Evolutionary conservation across 2,113 vertebrate species (phyloP), one percentile per base, ranked within the genome.

Genomic region (Dryoscopus gambensis): DNA sequence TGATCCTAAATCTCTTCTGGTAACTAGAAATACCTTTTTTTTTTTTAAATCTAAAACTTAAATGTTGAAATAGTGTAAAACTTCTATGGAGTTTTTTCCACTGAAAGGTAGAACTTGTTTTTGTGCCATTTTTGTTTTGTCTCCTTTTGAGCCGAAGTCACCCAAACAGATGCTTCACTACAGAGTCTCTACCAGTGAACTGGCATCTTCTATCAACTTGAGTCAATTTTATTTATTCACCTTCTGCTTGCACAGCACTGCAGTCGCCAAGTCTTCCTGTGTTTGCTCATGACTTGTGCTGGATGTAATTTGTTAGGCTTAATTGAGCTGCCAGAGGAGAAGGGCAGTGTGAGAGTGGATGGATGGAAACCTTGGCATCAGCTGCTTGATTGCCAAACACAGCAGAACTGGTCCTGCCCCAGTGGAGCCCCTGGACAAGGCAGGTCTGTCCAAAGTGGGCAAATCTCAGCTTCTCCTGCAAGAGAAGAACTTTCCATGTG

Each of bases 161-260:
- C 64, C 47, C 42, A 90, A 86, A 70, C 39, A 74, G 55, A 84
- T 86, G 68, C 71, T 35, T 77, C 63, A 42, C 47, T 69, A 62
- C 35, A 63, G 71, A 56, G 42, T 84, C 49, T 56, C 62, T 42
- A 33, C 40, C 49, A 55, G 25, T 4, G 15, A 77, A 70, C 20
- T 70, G 71, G 64, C 56, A 77, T 90, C 84, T 74, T 94, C 88
- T 93, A 85, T 89, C 74, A 92, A 20, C 55, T 76, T 44, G 28
- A 93, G 85, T 94, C 90, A 77, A 82, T 91, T 92, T 89, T 95
- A 90, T 93, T 96, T 96, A 89, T 83, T 92, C 64, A 59, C 76
- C 91, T 74, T 80, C 76, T 90, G 79, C 90, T 90, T 95, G 90
- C 76, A 67, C 89, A 95, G 86, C 86, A 87, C 63, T 33, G 7